These are phyloP conservation scores for Rhinichthys klamathensis DNA, from an alignment of 2,113 vertebrate species.

Conservation along the genomic window DNA sequence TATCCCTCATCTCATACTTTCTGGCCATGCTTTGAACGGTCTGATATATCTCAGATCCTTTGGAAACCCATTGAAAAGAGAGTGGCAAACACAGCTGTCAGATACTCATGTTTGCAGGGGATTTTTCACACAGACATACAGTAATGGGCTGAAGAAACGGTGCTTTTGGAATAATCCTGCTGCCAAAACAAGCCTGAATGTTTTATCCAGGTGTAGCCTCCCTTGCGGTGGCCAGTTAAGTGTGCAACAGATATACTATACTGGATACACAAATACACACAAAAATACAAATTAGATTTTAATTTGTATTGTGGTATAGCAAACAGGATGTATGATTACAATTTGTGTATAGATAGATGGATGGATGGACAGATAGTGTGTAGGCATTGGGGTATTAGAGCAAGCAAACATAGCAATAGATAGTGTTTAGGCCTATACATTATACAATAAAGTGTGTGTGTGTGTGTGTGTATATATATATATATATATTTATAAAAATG, in stretches of 20 bases:
- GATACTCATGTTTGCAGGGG: background rate
- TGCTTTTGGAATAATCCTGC: constrained; percentile 26
- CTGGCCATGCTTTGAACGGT: constrained; percentile 2
- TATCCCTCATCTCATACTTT: background rate
- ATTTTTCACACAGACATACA: background rate
- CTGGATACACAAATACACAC: background rate
- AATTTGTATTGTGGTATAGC: background rate
- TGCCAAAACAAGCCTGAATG: background rate
- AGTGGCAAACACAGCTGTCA: background rate
- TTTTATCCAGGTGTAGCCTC: background rate
- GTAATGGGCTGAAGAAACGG: background rate
- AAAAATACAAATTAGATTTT: background rate
- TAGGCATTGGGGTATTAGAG: too few species aligned
- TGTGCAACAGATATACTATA: background rate
- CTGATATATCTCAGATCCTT: constrained; percentile 21
- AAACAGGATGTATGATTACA: background rate
- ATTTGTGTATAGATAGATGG: background rate
- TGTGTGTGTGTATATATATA: background rate
- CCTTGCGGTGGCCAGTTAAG: background rate
- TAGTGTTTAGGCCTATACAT: too few species aligned
- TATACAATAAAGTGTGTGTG: too few species aligned
- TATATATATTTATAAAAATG: background rate
- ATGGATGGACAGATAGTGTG: too few species aligned
- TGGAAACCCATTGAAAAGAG: constrained; percentile 47
- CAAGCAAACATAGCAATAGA: too few species aligned